Percentiles rank a stretch among this genome's conserved stretches.
Evolutionary conservation across 2,888 invertebrate genomes (phyloP).

Genomic region (Leptinotarsa juncta): DNA sequence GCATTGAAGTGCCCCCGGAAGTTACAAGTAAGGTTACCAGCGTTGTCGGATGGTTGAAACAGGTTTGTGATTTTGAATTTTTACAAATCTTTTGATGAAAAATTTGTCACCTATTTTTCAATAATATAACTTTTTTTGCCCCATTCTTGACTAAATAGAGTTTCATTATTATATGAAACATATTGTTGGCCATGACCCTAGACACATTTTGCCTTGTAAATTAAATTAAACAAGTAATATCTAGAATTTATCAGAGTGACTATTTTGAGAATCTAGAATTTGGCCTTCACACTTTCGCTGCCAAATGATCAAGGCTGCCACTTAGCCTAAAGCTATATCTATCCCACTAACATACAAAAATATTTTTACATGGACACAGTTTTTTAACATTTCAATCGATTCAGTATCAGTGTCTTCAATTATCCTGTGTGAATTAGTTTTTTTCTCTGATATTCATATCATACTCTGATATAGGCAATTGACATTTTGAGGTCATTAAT

Average conservation of each 20-base stretch:
- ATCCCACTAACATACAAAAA: not conserved
- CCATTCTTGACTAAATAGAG: too few species aligned
- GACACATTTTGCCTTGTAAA: not conserved
- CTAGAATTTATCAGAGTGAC: not conserved
- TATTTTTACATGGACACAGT: not conserved
- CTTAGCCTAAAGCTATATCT: constrained; percentile 2
- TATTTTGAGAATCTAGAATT: not conserved
- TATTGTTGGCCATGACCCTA: too few species aligned
- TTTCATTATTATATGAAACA: too few species aligned
- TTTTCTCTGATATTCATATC: too few species aligned
- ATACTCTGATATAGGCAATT: too few species aligned
- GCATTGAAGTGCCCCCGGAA: constrained; percentile 74
- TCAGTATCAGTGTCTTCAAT: not conserved
- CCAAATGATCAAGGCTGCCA: not conserved
- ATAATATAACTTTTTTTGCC: too few species aligned
- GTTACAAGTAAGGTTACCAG: constrained; percentile 80
- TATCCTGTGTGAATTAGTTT: too few species aligned
- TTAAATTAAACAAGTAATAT: not conserved
- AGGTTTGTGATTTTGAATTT: constrained; percentile 66
- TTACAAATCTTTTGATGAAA: too few species aligned
- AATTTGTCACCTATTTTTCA: too few species aligned
- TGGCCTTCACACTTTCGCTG: not conserved
- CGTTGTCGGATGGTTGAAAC: constrained; percentile 86
- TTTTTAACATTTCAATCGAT: not conserved
- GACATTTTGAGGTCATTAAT: not conserved